phyloP scores from a whole-genome alignment of 2,797 vertebrate genomes.

The Ambastaia sidthimunki region DNA sequence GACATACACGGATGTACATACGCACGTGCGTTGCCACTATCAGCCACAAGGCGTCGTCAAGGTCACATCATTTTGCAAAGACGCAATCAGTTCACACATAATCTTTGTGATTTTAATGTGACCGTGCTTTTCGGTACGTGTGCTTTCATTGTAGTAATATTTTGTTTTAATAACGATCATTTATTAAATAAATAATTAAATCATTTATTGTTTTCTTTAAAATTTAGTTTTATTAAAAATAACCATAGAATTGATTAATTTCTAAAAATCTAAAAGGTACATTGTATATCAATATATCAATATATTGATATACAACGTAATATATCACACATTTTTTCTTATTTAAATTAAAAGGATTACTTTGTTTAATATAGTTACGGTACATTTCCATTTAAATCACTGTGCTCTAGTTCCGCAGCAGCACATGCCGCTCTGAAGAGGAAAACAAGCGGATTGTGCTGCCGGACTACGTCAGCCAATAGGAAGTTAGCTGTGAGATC shows the following conservation, averaged over 20 bases:
- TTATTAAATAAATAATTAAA: too few relatives aligned
- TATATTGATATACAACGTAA: too few relatives aligned
- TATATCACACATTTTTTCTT: not conserved
- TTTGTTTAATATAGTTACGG: too few relatives aligned
- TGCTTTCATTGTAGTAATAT: not conserved
- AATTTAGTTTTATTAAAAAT: not conserved
- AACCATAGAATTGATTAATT: not conserved
- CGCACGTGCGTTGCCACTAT: slow-evolving; percentile 1
- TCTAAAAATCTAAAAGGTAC: too few relatives aligned
- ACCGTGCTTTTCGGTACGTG: not conserved
- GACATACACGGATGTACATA: not conserved
- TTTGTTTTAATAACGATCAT: not conserved
- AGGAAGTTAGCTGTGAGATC: slow-evolving; percentile 36
- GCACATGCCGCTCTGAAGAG: slow-evolving; percentile 34
- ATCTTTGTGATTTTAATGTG: not conserved
- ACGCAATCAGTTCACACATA: not conserved
- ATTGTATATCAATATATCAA: too few relatives aligned
- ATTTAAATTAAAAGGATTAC: not conserved
- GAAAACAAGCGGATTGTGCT: slow-evolving; percentile 66
- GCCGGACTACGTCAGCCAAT: slow-evolving; percentile 48
- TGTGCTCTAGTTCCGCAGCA: slow-evolving; percentile 15
- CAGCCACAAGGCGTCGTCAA: slow-evolving; percentile 48
- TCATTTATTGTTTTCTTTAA: too few relatives aligned
- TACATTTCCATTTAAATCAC: not conserved
- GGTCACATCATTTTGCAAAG: slow-evolving; percentile 57